Percentiles rank a stretch among this genome's conserved stretches.
These are phyloP conservation scores for Meteorus cinctellus DNA, from an alignment of 2,888 invertebrate genomes.

Conservation along the genomic window DNA sequence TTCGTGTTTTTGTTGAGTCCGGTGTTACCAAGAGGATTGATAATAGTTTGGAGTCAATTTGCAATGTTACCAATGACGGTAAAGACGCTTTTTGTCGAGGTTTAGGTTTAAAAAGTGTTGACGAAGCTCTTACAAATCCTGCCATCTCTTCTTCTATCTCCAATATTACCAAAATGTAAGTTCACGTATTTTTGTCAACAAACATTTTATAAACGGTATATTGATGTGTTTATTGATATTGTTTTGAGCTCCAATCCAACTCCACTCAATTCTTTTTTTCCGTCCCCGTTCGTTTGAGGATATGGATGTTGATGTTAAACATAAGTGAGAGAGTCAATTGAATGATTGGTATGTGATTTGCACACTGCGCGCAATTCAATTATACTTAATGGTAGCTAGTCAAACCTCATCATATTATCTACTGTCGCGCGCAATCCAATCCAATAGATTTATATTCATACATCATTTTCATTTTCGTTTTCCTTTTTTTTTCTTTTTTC, in stretches of 20 bases:
- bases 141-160: constrained; percentile 49
- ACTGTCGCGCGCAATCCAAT: constrained; percentile 14
- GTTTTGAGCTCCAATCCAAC: too few relatives aligned
- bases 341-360: not conserved
- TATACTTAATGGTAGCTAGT: not conserved
- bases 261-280: too few relatives aligned
- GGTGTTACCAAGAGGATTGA: constrained; percentile 4
- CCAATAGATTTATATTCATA: not conserved
- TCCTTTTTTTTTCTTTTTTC: not conserved
- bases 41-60: constrained; percentile 42
- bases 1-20: constrained; percentile 30
- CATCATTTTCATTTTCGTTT: not conserved
- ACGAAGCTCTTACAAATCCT: constrained; percentile 52
- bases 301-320: not conserved
- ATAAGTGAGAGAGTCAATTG: constrained; percentile 10
- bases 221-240: too few relatives aligned
- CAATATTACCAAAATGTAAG: constrained; percentile 68
- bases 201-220: not conserved
- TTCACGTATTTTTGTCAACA: constrained; percentile 34
- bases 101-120: constrained; percentile 60
- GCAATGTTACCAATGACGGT: constrained; percentile 64
- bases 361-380: not conserved
- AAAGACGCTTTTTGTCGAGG: constrained; percentile 63
- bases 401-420: not conserved
- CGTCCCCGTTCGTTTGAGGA: not conserved